phyloP scores from a whole-genome alignment of 1,140 invertebrate species.

The Fragariocoptes setiger region DNA sequence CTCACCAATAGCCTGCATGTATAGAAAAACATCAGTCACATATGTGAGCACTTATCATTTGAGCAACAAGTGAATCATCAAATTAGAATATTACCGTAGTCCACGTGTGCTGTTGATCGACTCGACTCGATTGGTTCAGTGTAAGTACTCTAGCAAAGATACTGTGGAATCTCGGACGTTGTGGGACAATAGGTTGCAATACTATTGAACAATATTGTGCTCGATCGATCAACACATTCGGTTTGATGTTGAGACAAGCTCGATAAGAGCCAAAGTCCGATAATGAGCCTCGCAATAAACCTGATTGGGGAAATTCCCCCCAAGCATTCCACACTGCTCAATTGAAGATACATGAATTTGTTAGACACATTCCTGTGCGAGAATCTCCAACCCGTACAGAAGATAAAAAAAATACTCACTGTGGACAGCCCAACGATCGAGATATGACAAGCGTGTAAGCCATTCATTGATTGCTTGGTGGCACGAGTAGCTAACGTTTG shows the following conservation, averaged over 20 bases:
- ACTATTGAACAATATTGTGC: conserved; percentile 1
- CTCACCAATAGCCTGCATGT: background rate
- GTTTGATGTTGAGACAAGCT: background rate
- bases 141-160: too few species aligned
- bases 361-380: too few species aligned
- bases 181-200: background rate
- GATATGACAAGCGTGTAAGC: background rate
- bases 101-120: too few species aligned
- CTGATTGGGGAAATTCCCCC: background rate
- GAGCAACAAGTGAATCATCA: too few species aligned
- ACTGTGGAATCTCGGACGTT: background rate
- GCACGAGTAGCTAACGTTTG: background rate
- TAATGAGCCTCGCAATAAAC: background rate
- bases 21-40: too few species aligned
- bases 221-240: background rate
- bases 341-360: too few species aligned
- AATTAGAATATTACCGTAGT: too few species aligned
- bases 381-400: too few species aligned
- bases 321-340: background rate
- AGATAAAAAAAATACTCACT: too few species aligned
- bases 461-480: background rate
- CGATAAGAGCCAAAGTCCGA: conserved; percentile 1
- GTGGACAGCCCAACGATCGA: background rate
- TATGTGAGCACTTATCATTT: too few species aligned
- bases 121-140: too few species aligned